These are phyloP conservation scores for Epizoanthus rinbou DNA, from an alignment of 92 coral and sea anemone genomes.

Conservation along the genomic window DNA sequence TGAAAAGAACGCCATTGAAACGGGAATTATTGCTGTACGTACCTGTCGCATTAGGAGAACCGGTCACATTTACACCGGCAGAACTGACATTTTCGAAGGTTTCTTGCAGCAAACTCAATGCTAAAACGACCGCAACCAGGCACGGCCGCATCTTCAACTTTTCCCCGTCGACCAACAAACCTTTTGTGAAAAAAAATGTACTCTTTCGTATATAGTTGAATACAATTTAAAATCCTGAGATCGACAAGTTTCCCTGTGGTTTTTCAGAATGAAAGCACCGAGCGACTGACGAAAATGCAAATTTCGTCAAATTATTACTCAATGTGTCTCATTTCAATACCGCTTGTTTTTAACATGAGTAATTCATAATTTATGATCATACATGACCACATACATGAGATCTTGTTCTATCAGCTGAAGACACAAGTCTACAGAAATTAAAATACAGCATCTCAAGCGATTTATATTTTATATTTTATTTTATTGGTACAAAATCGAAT, in stretches of 20 bases:
- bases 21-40: background rate
- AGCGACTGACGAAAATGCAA: conserved; percentile 45
- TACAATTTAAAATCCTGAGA: background rate
- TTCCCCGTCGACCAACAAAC: background rate
- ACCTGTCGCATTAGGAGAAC: background rate
- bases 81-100: background rate
- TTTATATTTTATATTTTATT: background rate
- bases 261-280: conserved; percentile 10
- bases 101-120: conserved; percentile 12
- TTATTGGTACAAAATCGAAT: background rate
- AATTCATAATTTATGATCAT: conserved; percentile 31
- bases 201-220: background rate
- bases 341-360: conserved; percentile 29
- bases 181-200: background rate
- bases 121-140: background rate
- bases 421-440: background rate
- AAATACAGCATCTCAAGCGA: background rate
- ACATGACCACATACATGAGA: background rate
- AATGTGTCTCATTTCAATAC: conserved; percentile 28
- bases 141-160: conserved; percentile 4
- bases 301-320: conserved; percentile 21
- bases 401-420: background rate
- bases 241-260: background rate
- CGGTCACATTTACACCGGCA: background rate
- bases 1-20: background rate